Percentiles rank a stretch among this genome's conserved stretches.
Conservation (phyloP, 1,140 invertebrate species). For the Teleogryllus occipitalis region DNA sequence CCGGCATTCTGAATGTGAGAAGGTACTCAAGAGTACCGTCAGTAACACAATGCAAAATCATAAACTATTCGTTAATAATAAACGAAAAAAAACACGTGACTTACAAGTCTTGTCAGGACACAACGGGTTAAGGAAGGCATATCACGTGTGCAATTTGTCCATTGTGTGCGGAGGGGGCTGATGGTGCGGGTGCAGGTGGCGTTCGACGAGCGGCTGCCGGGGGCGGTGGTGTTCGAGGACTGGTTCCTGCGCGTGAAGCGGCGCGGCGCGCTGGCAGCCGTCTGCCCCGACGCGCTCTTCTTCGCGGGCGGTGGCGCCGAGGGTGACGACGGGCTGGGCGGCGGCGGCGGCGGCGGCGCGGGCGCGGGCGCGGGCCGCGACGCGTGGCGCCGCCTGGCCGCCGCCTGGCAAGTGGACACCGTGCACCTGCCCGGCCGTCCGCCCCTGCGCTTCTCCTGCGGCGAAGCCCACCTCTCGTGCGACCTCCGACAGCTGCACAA, state of each 20-base stretch:
- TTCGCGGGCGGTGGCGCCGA: conserved; percentile 21
- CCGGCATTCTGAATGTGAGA: too few relatives aligned
- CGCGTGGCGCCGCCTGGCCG: conserved; percentile 23
- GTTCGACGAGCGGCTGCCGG: too few relatives aligned
- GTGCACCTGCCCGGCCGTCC: conserved; percentile 18
- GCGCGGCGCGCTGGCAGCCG: conserved; percentile 19
- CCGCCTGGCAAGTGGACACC: conserved; percentile 25
- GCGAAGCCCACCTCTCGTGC: conserved; percentile 24
- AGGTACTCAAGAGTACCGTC: too few relatives aligned
- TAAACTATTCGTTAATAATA: too few relatives aligned
- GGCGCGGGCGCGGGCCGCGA: conserved; percentile 2
- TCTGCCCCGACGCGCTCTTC: conserved; percentile 32
- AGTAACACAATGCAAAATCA: too few relatives aligned
- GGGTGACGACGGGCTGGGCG: neutral
- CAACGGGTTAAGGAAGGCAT: too few relatives aligned
- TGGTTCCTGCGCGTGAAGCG: conserved; percentile 29
- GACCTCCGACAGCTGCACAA: neutral
- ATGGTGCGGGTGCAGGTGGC: too few relatives aligned
- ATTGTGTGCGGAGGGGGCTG: too few relatives aligned
- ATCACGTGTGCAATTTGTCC: too few relatives aligned
- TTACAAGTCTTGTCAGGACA: too few relatives aligned
- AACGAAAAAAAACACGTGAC: too few relatives aligned
- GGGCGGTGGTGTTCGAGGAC: conserved; percentile 27
- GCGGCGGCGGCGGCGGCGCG: conserved; percentile 10
- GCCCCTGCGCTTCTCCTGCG: conserved; percentile 24